phyloP scores from a whole-genome alignment of 2,888 invertebrate species.

The Orthonevra nobilis region DNA sequence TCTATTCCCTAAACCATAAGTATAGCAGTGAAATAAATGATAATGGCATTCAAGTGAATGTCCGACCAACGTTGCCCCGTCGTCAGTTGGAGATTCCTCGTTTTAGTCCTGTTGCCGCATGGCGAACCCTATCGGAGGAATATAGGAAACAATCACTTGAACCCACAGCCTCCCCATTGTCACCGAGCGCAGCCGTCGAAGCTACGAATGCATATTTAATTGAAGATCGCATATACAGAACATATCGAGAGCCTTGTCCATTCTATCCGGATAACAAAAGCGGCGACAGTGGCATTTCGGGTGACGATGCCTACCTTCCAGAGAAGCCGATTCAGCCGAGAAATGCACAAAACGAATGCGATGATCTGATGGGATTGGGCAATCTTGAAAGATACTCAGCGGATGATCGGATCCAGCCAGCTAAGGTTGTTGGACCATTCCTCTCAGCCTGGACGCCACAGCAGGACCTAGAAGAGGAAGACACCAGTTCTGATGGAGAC shows the following conservation, averaged over 20 bases:
- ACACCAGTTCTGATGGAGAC: slow-evolving; percentile 73
- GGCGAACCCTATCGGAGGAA: slow-evolving; percentile 84
- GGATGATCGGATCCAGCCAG: slow-evolving; percentile 14
- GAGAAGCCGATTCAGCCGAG: slow-evolving; percentile 54
- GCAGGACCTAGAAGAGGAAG: slow-evolving; percentile 89
- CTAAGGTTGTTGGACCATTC: slow-evolving; percentile 64
- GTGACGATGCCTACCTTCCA: slow-evolving; percentile 81
- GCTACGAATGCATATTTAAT: slow-evolving; percentile 72
- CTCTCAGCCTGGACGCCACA: slow-evolving; percentile 89
- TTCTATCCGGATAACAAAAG: slow-evolving; percentile 85
- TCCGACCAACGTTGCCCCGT: slow-evolving; percentile 90
- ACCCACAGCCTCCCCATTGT: background rate
- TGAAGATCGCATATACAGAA: slow-evolving; percentile 82
- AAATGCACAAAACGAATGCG: slow-evolving; percentile 13
- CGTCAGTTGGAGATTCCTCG: slow-evolving; percentile 88
- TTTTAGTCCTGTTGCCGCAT: slow-evolving; percentile 91
- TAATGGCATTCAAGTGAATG: slow-evolving; percentile 86
- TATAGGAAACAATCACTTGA: slow-evolving; percentile 64
- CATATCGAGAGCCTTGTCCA: slow-evolving; percentile 81
- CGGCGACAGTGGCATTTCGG: slow-evolving; percentile 91
- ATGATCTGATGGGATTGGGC: slow-evolving; percentile 7
- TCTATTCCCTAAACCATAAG: slow-evolving; percentile 72
- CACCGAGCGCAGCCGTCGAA: slow-evolving; percentile 6
- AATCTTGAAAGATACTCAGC: slow-evolving; percentile 11
- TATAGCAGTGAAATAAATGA: slow-evolving; percentile 79